phyloP scores from a whole-genome alignment of 2,113 vertebrate species.

The Indicator maculatus region DNA sequence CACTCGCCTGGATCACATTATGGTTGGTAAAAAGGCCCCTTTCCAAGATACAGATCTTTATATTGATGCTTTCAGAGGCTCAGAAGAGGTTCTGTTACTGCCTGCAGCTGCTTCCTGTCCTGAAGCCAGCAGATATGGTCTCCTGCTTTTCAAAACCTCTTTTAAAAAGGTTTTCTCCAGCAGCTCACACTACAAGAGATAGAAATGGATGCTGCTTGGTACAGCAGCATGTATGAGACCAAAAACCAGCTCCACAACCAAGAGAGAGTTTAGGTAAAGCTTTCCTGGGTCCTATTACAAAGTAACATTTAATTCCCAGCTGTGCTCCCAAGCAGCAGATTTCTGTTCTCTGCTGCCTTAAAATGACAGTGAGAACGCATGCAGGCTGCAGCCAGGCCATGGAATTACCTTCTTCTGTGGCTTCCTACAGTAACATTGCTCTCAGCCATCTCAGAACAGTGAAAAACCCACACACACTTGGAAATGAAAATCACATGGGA shows the following conservation, averaged over 20 bases:
- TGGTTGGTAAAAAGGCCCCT: constrained; percentile 51
- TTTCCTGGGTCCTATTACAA: neutral
- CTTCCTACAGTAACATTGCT: neutral
- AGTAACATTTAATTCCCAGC: neutral
- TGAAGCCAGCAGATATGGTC: neutral
- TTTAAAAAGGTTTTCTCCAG: constrained; percentile 7
- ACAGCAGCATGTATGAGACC: neutral
- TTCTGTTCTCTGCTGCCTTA: neutral
- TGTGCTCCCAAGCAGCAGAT: neutral
- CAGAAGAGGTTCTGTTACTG: constrained; percentile 38
- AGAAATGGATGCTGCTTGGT: neutral
- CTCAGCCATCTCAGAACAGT: neutral
- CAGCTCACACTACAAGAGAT: neutral
- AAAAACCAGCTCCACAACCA: neutral
- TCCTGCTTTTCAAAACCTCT: constrained; percentile 6
- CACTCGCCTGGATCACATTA: constrained; percentile 37
- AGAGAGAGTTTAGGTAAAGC: neutral
- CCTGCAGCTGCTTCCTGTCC: constrained; percentile 27
- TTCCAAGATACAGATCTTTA: constrained; percentile 65
- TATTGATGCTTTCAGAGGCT: constrained; percentile 61
- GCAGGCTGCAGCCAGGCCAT: neutral
- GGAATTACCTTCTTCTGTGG: neutral
- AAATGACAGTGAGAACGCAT: neutral
- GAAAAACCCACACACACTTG: neutral
- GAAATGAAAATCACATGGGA: neutral